phyloP scores from a whole-genome alignment of 35 echinoderm and acorn worm genomes.

The Ophiothrix spiculata region DNA sequence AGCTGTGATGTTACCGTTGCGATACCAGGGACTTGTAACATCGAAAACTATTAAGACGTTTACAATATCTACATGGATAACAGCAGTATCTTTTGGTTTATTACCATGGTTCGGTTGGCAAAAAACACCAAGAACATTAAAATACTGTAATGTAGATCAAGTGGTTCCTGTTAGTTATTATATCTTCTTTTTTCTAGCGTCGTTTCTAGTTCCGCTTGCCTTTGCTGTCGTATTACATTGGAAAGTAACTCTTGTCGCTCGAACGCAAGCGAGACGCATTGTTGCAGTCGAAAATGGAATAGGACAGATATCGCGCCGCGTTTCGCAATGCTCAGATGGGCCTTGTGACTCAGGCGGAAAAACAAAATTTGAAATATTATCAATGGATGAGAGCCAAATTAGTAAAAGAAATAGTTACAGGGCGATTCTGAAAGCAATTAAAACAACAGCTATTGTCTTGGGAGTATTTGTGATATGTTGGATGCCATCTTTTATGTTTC shows the following conservation, averaged over 20 bases:
- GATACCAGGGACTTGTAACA: not conserved
- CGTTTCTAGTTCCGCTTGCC: not conserved
- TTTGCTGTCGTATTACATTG: not conserved
- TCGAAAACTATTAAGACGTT: not conserved
- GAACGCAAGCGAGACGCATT: conserved; percentile 1
- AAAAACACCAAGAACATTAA: not conserved
- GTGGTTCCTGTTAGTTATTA: conserved; percentile 10
- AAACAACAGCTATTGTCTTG: conserved; percentile 1
- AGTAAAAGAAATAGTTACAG: not conserved
- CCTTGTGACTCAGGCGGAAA: not conserved
- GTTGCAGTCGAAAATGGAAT: not conserved
- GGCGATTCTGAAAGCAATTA: not conserved
- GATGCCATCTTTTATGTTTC: not conserved
- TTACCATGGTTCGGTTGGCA: conserved; percentile 11
- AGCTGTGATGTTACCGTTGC: conserved; percentile 5
- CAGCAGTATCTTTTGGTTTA: not conserved
- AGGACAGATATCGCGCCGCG: not conserved
- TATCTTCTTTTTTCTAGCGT: not conserved
- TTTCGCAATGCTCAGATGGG: not conserved
- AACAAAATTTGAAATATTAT: not conserved
- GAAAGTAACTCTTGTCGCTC: not conserved
- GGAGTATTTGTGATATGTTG: conserved; percentile 16
- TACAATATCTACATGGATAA: not conserved
- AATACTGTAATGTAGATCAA: conserved; percentile 22
- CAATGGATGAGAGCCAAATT: too few species aligned